Evolutionary conservation across 2,888 invertebrate genomes (phyloP), one percentile per base, ranked within the genome.

Genomic region (Drosophila nigritarsus): DNA sequence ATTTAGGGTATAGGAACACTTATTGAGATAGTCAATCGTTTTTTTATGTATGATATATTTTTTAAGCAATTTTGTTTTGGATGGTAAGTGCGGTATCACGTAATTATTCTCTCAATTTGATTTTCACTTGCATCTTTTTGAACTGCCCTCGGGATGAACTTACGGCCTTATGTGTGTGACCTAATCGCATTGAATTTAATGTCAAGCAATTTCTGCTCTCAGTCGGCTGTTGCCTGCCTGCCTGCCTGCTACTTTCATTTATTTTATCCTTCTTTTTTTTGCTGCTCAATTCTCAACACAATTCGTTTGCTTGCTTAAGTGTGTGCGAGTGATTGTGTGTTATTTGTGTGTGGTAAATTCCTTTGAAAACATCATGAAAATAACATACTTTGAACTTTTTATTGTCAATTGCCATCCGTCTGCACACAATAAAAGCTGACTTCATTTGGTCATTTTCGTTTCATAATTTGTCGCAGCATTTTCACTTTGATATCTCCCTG

Each of bases 171-270:
- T 56, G 62, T 60, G 42, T 77, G 71, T 67, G 77, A 85, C 81
- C 83, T 85, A 87, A 88, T 90, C 89, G 90, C 77, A 90, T 87
- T 87, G 88, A 90, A 83, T 86, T 87, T 87, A 87, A 87, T 87
- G 90, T 83, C 75, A 69, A 87, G 83, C 73, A 72, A 90, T 87
- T 90, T 81, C 75, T 75, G 69, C 60, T 72, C 72, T 63, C 72
- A 72, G 65, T 67, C 67, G 62, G 18, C 55, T 61, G 64, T 34
- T 73, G 70, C 70, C 70, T 60, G 67, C 32, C 70, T 60, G 24
- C 48, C 69, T 61, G 64, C 42, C 63, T 49, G 42, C n/a, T 54
- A 63, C 70, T 74, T 79, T 73, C 42, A 51, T 54, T 20, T 49
- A 2, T 55, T 45, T 45, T 36, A 38, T 50, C n/a, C 13, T 38